Conservation (phyloP, 1,140 invertebrate genomes). For the Drosophila auraria region DNA sequence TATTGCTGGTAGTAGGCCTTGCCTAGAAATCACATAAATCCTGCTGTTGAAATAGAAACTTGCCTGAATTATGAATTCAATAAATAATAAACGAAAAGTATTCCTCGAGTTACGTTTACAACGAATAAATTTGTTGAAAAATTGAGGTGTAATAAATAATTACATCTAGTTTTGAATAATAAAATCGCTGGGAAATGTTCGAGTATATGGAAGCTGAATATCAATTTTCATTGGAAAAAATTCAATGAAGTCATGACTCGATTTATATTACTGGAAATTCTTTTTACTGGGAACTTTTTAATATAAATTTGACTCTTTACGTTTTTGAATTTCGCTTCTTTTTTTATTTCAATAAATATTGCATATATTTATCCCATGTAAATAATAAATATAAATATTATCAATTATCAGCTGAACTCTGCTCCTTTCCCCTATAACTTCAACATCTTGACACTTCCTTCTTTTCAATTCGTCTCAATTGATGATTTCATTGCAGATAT, state of each 20-base stretch:
- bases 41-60: constrained; percentile 20
- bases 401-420: constrained; percentile 2
- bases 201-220: constrained; percentile 8
- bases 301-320: background rate
- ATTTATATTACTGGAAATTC: background rate
- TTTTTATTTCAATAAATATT: background rate
- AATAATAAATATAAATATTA: background rate
- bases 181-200: background rate
- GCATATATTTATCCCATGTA: background rate
- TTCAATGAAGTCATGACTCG: background rate
- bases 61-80: constrained; percentile 56
- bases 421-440: background rate
- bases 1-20: constrained; percentile 64
- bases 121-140: constrained; percentile 28
- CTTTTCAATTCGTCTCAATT: constrained; percentile 29
- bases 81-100: constrained; percentile 33
- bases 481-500: constrained; percentile 20
- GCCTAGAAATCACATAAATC: constrained; percentile 73
- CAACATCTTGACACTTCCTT: constrained; percentile 21
- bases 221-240: background rate
- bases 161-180: constrained; percentile 29
- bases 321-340: too few species aligned
- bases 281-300: background rate
- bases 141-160: constrained; percentile 43
- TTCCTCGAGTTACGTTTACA: background rate